phyloP scores from a whole-genome alignment of 2,113 vertebrate genomes.

The Nestor notabilis region DNA sequence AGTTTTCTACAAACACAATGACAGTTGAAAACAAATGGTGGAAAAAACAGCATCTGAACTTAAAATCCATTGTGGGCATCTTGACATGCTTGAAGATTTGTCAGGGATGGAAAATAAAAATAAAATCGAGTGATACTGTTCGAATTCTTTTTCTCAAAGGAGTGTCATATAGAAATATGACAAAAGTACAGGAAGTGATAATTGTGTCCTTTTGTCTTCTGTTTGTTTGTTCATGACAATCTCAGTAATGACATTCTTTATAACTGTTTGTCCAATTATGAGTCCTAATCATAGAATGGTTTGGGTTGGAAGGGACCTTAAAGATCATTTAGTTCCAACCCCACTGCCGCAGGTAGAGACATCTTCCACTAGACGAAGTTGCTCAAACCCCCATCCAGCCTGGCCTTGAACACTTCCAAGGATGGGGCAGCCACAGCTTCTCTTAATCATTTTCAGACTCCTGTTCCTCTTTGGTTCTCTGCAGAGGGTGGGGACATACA shows the following conservation, averaged over 20 bases:
- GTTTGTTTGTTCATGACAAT: neutral
- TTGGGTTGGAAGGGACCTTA: neutral
- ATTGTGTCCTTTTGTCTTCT: neutral
- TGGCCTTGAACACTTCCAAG: neutral
- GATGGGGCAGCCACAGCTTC: neutral
- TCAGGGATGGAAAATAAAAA: neutral
- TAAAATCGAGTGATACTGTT: neutral
- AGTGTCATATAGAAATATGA: neutral
- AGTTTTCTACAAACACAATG: fast-evolving
- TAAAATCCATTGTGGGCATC: fast-evolving
- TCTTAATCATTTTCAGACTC: neutral
- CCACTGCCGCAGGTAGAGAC: neutral
- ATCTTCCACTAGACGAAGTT: neutral
- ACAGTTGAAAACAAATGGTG: fast-evolving
- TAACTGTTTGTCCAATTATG: neutral
- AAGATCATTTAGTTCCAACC: neutral
- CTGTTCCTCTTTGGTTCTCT: neutral
- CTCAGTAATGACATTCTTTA: neutral
- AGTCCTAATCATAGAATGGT: neutral
- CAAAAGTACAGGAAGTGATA: neutral
- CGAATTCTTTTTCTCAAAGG: neutral
- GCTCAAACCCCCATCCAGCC: neutral
- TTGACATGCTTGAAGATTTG: fast-evolving
- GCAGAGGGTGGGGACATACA: neutral
- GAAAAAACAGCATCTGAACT: neutral